These are phyloP conservation scores for Trachythela sp. DNA, from an alignment of 64 coral and sea anemone species.

Conservation along the genomic window DNA sequence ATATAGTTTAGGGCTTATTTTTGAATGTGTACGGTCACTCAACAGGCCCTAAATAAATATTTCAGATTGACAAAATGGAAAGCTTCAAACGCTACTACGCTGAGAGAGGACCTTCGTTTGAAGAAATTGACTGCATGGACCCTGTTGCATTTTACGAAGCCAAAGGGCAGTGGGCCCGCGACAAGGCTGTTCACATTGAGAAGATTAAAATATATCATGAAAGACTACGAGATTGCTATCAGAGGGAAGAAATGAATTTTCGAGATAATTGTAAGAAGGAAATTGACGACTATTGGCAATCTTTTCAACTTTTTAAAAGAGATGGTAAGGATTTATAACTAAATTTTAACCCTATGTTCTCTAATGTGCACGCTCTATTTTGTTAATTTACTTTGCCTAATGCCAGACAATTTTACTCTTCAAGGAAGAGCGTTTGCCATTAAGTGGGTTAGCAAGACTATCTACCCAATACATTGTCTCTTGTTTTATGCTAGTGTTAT, in stretches of 20 bases:
- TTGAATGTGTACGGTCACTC: too few species aligned
- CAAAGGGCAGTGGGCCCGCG: constrained; percentile 81
- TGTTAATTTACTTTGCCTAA: too few species aligned
- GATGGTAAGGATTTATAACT: constrained; percentile 50
- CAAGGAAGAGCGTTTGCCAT: too few species aligned
- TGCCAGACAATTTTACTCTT: too few species aligned
- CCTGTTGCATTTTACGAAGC: constrained; percentile 83
- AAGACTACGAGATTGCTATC: constrained; percentile 54
- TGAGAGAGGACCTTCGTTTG: constrained; percentile 79
- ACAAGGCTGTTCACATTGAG: constrained; percentile 80
- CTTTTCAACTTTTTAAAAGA: constrained; percentile 72
- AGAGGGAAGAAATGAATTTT: constrained; percentile 57
- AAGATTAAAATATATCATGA: constrained; percentile 76
- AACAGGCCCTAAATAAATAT: background rate
- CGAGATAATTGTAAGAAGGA: constrained; percentile 57
- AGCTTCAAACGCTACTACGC: constrained; percentile 5
- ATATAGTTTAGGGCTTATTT: too few species aligned
- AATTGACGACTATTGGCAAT: constrained; percentile 72
- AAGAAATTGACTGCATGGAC: constrained; percentile 88
- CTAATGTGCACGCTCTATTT: background rate
- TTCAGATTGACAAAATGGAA: background rate
- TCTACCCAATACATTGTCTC: too few species aligned
- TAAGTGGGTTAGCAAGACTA: too few species aligned
- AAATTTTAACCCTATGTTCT: background rate
- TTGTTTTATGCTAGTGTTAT: too few species aligned